These are phyloP conservation scores for Notechis scutatus DNA, from an alignment of 2,113 vertebrate genomes.

Conservation along the genomic window DNA sequence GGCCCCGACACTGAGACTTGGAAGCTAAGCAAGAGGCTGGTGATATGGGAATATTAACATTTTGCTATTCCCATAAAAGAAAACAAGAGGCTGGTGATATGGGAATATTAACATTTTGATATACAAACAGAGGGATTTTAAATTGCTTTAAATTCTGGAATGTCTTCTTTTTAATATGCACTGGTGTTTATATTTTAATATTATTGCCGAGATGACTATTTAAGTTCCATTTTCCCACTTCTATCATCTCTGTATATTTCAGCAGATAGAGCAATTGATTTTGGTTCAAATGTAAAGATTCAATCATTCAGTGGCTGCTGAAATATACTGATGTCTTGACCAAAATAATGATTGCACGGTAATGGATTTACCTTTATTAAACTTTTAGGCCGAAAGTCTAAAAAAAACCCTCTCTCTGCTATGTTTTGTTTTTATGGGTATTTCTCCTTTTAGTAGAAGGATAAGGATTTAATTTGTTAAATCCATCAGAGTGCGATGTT, in stretches of 20 bases:
- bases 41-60: not conserved
- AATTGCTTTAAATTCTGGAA: not conserved
- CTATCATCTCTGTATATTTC: not conserved
- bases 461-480: not conserved
- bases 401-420: not conserved
- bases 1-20: not conserved
- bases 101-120: not conserved
- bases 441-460: not conserved
- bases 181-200: not conserved
- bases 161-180: not conserved
- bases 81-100: not conserved
- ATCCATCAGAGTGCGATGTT: not conserved
- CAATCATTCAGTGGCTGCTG: not conserved
- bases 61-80: not conserved
- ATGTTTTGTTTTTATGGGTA: not conserved
- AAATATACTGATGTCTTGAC: not conserved
- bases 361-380: not conserved
- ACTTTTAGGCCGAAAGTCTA: not conserved
- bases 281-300: not conserved
- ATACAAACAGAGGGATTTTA: not conserved
- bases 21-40: not conserved
- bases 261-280: not conserved
- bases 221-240: not conserved
- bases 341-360: not conserved
- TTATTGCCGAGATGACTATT: not conserved